These are phyloP conservation scores for Zosterops lateralis DNA, from an alignment of 2,113 vertebrate genomes.

Conservation along the genomic window DNA sequence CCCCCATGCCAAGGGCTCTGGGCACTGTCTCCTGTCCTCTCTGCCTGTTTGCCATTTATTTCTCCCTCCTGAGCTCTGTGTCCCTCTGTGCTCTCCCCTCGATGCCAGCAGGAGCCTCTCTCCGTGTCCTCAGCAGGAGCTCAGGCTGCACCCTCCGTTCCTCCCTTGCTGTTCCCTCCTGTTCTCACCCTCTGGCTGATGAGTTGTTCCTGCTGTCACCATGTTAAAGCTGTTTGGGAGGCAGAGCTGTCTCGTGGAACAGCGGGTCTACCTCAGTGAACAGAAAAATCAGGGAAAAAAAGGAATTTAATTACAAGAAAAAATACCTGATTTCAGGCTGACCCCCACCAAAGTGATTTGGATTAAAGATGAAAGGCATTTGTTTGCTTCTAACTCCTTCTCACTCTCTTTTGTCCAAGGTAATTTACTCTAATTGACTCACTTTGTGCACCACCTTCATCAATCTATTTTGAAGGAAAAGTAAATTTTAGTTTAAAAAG, in stretches of 20 bases:
- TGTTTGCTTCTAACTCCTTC: not conserved
- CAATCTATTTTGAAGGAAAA: not conserved
- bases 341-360: not conserved
- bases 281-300: not conserved
- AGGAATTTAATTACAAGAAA: not conserved
- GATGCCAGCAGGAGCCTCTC: not conserved
- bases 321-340: not conserved
- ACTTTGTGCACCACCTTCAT: not conserved
- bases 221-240: not conserved
- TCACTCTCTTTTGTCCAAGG: not conserved
- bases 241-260: not conserved
- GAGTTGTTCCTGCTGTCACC: not conserved
- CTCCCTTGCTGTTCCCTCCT: not conserved
- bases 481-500: not conserved
- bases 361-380: not conserved
- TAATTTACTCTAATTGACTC: not conserved
- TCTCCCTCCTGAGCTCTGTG: not conserved
- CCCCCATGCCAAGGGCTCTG: fast-evolving
- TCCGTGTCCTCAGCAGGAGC: not conserved
- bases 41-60: not conserved
- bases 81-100: not conserved
- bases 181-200: not conserved
- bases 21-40: not conserved
- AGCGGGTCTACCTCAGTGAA: not conserved
- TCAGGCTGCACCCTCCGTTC: not conserved